Evolutionary conservation across 2,888 invertebrate species (phyloP), one percentile per base, ranked within the genome.

Genomic region (Drosophila lutescens): DNA sequence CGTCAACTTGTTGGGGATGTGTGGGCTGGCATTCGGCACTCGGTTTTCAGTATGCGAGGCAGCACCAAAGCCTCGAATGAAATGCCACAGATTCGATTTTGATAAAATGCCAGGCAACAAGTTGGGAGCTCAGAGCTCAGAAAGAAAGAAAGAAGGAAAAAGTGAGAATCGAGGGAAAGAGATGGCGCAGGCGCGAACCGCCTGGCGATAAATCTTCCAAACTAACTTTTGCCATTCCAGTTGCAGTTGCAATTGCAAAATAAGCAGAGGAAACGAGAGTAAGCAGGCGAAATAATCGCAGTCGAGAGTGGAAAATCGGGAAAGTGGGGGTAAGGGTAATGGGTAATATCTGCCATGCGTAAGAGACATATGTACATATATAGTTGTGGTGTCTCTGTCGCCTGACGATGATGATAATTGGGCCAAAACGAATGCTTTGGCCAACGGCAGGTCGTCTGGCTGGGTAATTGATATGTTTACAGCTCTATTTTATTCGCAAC

Each of bases 11-110:
- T 17, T 55, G 53, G 63, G 60, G 58, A 80, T 80, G 86, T 84
- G 83, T 84, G 83, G 86, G 83, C 79, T 51, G 56, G 43, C 43
- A 68, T 34, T 65, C 63, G 55, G 53, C 62, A 38, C 26, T 40
- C 41, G 55, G 51, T 67, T 12, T 17, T 23, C 51, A 40, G 30
- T 30, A 58, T 58, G 40, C 54, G 40, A 32, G 46, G 59, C 59
- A 59, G 59, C 59, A 59, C 53, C 49, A 54, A 46, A 59, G 67
- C 34, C 46, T 59, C 53, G 77, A 83, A 80, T 80, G 86, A 83
- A 86, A 86, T 83, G 84, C 83, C 86, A 86, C 73, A 84, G 84
- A 84, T 84, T 86, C 78, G 72, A 53, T 69, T 83, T 84, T 81
- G 87, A 84, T 84, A 86, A 83, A 83, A 78, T 77, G 78, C 71